These are phyloP conservation scores for Drosophila novamexicana DNA, from an alignment of 1,140 invertebrate species.

Conservation along the genomic window DNA sequence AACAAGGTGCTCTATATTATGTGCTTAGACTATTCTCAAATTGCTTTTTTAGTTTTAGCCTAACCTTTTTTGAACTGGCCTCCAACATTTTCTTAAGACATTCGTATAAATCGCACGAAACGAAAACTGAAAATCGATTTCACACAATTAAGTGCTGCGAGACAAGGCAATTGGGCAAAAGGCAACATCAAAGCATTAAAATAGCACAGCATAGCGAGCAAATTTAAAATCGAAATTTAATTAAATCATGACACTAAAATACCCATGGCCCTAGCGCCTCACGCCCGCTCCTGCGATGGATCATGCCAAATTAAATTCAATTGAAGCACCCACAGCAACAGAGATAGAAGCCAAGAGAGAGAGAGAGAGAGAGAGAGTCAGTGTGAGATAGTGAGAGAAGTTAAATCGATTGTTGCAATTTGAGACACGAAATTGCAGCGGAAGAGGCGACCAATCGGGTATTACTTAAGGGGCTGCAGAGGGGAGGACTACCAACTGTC, in stretches of 20 bases:
- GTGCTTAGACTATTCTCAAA: neutral
- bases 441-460: conserved; percentile 65
- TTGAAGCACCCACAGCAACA: conserved; percentile 57
- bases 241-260: conserved; percentile 79
- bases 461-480: conserved; percentile 29
- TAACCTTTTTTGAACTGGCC: conserved; percentile 19
- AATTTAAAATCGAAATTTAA: conserved; percentile 65
- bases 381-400: conserved; percentile 35
- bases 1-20: neutral
- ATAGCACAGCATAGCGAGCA: conserved; percentile 50
- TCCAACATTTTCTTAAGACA: conserved; percentile 22
- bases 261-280: conserved; percentile 30
- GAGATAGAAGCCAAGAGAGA: conserved; percentile 15
- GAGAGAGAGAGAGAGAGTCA: neutral
- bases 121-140: conserved; percentile 51
- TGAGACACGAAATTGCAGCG: conserved; percentile 70
- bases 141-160: conserved; percentile 45
- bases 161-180: conserved; percentile 28
- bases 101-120: conserved; percentile 23
- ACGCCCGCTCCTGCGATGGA: conserved; percentile 9
- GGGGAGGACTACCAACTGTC: neutral
- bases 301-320: conserved; percentile 74
- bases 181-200: conserved; percentile 60
- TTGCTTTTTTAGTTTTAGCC: conserved; percentile 3
- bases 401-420: conserved; percentile 73